Evolutionary conservation across 2,888 invertebrate species (phyloP).

Genomic region (Calliopum simillimum): DNA sequence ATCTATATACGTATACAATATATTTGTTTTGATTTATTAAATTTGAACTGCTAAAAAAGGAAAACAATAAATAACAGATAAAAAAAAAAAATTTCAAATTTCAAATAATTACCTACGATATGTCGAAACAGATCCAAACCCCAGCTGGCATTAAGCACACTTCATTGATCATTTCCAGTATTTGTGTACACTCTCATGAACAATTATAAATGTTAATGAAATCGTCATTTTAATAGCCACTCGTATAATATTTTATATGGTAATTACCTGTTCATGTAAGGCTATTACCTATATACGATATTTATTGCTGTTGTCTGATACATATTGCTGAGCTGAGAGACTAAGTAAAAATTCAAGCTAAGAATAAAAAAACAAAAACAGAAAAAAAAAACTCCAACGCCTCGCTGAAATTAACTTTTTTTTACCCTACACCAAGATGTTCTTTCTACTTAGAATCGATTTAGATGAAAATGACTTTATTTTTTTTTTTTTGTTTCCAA

Average conservation of each 20-base stretch:
- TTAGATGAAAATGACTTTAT: too few relatives aligned
- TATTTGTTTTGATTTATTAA: background rate
- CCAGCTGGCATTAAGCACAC: conserved; percentile 21
- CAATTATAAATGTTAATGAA: conserved; percentile 23
- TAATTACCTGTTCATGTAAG: conserved; percentile 6
- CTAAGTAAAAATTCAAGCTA: background rate
- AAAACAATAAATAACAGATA: background rate
- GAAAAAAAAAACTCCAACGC: background rate
- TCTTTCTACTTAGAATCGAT: too few relatives aligned
- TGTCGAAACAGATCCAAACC: conserved; percentile 5
- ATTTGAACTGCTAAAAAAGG: background rate
- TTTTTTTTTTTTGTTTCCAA: too few relatives aligned
- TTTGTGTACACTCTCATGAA: background rate
- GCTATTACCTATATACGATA: conserved; percentile 14
- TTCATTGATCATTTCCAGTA: conserved; percentile 2
- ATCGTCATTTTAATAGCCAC: conserved; percentile 1
- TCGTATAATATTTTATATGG: background rate
- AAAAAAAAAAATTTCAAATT: too few relatives aligned
- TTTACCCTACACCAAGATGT: too few relatives aligned
- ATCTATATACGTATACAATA: background rate
- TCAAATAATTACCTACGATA: too few relatives aligned
- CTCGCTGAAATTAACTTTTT: conserved; percentile 8
- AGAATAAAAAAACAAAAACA: too few relatives aligned
- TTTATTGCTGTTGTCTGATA: too few relatives aligned
- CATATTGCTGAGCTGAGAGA: too few relatives aligned